Evolutionary conservation across 37 sponge, comb jelly and placozoan genomes (phyloP).

Genomic region (Aplysina aerophoba): DNA sequence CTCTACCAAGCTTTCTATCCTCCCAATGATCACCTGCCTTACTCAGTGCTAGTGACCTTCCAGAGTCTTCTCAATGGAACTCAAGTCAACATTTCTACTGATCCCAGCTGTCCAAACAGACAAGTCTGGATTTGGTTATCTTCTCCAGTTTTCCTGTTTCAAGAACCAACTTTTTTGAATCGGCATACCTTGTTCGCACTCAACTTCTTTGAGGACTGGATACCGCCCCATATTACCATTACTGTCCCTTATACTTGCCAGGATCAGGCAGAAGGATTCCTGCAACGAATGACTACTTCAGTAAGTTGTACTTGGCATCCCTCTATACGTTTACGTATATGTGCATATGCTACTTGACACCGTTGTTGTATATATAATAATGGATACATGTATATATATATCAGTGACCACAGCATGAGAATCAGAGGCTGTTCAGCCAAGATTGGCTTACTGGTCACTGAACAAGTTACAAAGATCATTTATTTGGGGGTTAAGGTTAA

Average conservation of each 20-base stretch:
- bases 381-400: no score
- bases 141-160: neutral
- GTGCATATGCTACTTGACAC: no score
- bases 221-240: neutral
- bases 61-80: neutral
- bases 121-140: conserved; percentile 2
- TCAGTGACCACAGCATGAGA: no score
- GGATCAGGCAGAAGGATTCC: neutral
- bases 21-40: conserved; percentile 1
- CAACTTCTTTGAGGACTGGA: neutral
- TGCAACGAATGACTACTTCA: neutral
- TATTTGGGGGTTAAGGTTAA: no score
- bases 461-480: no score
- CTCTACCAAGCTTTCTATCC: conserved; percentile 1
- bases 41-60: neutral
- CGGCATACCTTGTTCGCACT: neutral
- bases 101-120: neutral
- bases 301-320: neutral
- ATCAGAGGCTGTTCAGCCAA: no score
- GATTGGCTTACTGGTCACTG: no score
- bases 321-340: no score
- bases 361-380: no score
- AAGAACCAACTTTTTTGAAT: neutral
- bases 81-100: neutral
- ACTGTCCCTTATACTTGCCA: neutral